These are phyloP conservation scores for Archips crataeganus DNA, from an alignment of 2,888 invertebrate genomes.

Conservation along the genomic window DNA sequence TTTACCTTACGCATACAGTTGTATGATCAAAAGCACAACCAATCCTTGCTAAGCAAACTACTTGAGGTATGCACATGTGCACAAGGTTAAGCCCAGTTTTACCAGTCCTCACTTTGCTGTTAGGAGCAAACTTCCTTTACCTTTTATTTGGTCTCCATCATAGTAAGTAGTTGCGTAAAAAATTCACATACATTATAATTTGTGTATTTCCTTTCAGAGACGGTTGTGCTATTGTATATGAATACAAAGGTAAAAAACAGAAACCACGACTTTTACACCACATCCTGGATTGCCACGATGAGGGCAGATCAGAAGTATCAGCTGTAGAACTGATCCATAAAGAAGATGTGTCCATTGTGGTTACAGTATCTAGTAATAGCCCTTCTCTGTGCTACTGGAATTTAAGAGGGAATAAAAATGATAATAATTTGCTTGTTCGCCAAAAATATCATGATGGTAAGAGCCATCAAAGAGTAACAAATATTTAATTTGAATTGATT, in stretches of 20 bases:
- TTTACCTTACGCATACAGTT: no score
- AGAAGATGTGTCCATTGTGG: constrained; percentile 48
- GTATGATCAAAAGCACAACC: no score
- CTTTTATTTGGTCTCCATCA: no score
- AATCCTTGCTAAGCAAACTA: no score
- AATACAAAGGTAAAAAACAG: constrained; percentile 50
- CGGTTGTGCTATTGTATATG: constrained; percentile 69
- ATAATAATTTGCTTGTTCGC: constrained; percentile 35
- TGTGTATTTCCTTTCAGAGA: constrained; percentile 63
- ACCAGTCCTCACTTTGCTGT: no score
- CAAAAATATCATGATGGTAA: constrained; percentile 29
- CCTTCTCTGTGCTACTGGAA: constrained; percentile 59
- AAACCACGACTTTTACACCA: constrained; percentile 61
- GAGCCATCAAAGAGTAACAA: background rate
- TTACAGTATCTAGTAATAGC: constrained; percentile 63
- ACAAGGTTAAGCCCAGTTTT: no score
- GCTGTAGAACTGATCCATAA: constrained; percentile 66
- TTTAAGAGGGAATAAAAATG: constrained; percentile 42
- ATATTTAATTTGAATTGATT: no score
- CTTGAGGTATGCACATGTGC: no score
- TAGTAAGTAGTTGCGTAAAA: background rate
- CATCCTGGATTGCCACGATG: constrained; percentile 65
- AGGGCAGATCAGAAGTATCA: constrained; percentile 70
- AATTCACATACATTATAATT: background rate
- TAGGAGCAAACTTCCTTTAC: no score